A percentile compares a stretch with the other conserved stretches of the same genome.
Conservation (phyloP, 1,140 invertebrate species). For the Tyrophagus putrescentiae region DNA sequence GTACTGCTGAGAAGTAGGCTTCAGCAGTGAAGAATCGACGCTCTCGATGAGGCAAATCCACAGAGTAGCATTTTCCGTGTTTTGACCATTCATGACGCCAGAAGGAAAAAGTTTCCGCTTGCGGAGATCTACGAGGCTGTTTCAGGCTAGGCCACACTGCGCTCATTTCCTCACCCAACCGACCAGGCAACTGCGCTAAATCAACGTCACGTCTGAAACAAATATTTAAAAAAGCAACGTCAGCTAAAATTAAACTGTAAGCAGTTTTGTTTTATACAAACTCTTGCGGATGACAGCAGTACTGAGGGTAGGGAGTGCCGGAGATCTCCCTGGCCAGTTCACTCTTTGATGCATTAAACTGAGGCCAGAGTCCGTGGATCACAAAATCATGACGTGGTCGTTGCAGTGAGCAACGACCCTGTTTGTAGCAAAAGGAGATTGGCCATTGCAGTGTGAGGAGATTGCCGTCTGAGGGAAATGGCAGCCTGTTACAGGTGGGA, state of each 20-base stretch:
- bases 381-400: neutral
- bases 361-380: slow-evolving; percentile 13
- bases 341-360: neutral
- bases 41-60: neutral
- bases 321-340: neutral
- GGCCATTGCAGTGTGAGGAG: neutral
- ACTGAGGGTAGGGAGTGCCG: neutral
- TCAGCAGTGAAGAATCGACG: neutral
- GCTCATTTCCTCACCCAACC: neutral
- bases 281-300: slow-evolving; percentile 8
- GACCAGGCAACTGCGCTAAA: neutral
- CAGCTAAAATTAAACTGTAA: neutral
- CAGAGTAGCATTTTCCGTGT: slow-evolving; percentile 5
- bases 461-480: neutral
- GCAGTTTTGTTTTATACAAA: neutral
- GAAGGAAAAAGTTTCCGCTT: neutral
- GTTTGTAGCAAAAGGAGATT: neutral
- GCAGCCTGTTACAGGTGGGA: neutral
- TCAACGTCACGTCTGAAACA: neutral
- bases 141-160: neutral
- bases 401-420: neutral
- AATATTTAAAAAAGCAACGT: neutral
- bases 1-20: neutral
- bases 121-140: neutral
- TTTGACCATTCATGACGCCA: slow-evolving; percentile 5